These are phyloP conservation scores for Patagioenas fasciata DNA, from an alignment of 2,113 vertebrate genomes.

Conservation along the genomic window DNA sequence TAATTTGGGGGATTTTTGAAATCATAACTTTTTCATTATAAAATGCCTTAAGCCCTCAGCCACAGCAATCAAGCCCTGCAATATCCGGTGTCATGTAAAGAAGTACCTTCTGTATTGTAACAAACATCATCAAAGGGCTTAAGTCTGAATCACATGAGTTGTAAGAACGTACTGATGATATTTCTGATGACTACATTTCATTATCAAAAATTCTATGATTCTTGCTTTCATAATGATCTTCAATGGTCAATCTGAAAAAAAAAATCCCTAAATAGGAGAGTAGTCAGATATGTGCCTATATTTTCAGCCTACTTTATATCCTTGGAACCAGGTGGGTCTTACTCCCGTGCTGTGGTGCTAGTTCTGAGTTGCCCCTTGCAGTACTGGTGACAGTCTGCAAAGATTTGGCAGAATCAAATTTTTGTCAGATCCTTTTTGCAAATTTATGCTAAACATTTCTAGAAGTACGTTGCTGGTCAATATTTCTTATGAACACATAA, in stretches of 20 bases:
- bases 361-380: not conserved
- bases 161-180: not conserved
- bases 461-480: not conserved
- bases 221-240: not conserved
- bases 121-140: conserved; percentile 67
- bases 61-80: conserved; percentile 36
- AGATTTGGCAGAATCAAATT: not conserved
- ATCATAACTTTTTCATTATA: conserved; percentile 68
- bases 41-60: conserved; percentile 69
- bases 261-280: not conserved
- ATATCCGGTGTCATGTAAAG: conserved; percentile 57
- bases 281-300: rapidly evolving
- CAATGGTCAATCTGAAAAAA: not conserved
- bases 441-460: not conserved
- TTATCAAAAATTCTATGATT: not conserved
- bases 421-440: not conserved
- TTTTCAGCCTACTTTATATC: not conserved
- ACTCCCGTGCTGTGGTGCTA: not conserved
- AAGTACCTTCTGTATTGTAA: conserved; percentile 47
- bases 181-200: not conserved
- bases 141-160: not conserved
- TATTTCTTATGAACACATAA: not conserved
- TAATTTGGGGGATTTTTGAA: conserved; percentile 74
- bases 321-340: not conserved
- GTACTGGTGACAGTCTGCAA: rapidly evolving